Evolutionary conservation across 2,888 invertebrate species (phyloP), one percentile per base, ranked within the genome.

Genomic region (Troilus luridus): DNA sequence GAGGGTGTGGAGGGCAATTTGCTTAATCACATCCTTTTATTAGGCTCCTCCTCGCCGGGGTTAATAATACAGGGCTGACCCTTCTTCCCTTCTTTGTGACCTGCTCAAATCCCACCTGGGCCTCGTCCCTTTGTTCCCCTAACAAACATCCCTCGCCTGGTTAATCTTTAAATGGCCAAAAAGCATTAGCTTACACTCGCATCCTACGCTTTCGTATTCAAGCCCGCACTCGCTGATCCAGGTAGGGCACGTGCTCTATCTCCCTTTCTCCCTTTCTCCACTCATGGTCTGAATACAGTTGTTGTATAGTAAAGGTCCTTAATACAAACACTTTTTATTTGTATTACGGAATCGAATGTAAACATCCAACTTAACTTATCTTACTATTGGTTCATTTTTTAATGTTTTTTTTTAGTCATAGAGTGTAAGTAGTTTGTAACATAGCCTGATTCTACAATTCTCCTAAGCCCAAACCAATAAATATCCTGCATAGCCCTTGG

Each of bases 11-110:
- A 56, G 91, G 59, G 91, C 88, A 72, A 89, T 91, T 88, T 88
- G 88, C 88, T 77, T 91, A 88, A 89, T 88, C 72, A 89, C 89
- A 89, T 89, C 89, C 89, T 89, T 89, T 89, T 89, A 89, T 89
- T 89, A 89, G 89, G 41, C 41, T 41, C 64, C 89, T 67, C 89
- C 60, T 58, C 88, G 19, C 27, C 60, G 6, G 88, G 27, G 89
- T 89, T 89, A 89, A 89, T 89, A 89, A 89, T 89, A 60, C 62
- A 62, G 59, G 7, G 41, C 62, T 62, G 54, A 89, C 62, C 89
- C 62, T 62, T 59, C 88, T 88, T 58, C 59, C 41, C 60, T 85
- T 85, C 85, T 85, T 85, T 85, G 85, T 56, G n/a, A 41, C 85
- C 54, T n/a, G 56, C 56, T 85, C 85, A 85, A 85, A 85, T 85